Evolutionary conservation across 1,140 invertebrate species (phyloP).

Genomic region (Lordiphosa collinella): DNA sequence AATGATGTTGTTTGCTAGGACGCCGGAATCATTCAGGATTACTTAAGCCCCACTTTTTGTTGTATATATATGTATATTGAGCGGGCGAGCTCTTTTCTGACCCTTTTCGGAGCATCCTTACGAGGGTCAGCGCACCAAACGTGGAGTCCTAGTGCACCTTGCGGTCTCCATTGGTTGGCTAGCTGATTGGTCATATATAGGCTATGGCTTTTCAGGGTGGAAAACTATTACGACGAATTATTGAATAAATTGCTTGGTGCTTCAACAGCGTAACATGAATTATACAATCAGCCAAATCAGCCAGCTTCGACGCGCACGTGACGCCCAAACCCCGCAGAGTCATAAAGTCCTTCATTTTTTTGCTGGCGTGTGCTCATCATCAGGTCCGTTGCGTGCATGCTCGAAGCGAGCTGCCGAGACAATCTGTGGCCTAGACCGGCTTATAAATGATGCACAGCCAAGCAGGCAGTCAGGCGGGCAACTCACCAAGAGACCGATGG

Average conservation of each 20-base stretch:
- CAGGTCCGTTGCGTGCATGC: constrained; percentile 60
- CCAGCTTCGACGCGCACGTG: constrained; percentile 34
- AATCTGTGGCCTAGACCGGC: constrained; percentile 73
- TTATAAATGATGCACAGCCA: constrained; percentile 72
- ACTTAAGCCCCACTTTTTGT: too few relatives aligned
- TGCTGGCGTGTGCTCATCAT: constrained; percentile 63
- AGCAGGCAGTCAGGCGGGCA: constrained; percentile 18
- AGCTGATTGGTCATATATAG: background rate
- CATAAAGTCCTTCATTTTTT: constrained; percentile 45
- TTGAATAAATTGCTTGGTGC: constrained; percentile 74
- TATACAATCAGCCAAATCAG: constrained; percentile 43
- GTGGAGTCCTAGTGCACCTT: too few relatives aligned
- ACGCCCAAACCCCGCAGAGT: constrained; percentile 38
- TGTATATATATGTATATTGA: too few relatives aligned
- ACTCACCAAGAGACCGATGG: constrained; percentile 13
- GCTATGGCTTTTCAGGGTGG: background rate
- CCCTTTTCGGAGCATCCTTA: too few relatives aligned
- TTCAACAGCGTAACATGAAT: constrained; percentile 60
- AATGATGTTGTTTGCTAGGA: too few relatives aligned
- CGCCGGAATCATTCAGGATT: too few relatives aligned
- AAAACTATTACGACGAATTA: constrained; percentile 50
- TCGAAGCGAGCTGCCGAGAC: constrained; percentile 47
- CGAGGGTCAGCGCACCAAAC: too few relatives aligned
- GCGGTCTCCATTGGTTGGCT: too few relatives aligned
- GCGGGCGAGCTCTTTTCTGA: too few relatives aligned